These are phyloP conservation scores for Peromyscus eremicus DNA, from an alignment of 2,797 vertebrate genomes.

Conservation along the genomic window DNA sequence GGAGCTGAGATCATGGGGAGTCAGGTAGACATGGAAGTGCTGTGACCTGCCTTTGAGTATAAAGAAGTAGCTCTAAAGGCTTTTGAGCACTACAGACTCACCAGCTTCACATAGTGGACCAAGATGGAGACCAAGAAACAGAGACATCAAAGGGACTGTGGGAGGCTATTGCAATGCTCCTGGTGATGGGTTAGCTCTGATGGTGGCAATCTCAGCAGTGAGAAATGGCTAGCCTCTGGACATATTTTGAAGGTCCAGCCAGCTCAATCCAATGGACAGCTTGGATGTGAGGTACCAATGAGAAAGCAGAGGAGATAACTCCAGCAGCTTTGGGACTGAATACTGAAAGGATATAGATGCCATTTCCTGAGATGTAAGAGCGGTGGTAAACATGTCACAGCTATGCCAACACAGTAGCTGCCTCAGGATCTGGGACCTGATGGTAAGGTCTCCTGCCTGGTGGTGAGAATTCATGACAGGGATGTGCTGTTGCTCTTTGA, in stretches of 20 bases:
- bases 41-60: not conserved
- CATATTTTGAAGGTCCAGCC: not conserved
- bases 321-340: not conserved
- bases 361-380: not conserved
- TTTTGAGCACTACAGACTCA: not conserved
- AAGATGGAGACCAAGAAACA: not conserved
- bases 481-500: not conserved
- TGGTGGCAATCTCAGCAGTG: not conserved
- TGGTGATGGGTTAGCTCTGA: not conserved
- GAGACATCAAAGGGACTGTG: not conserved
- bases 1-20: not conserved
- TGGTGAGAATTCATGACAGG: not conserved
- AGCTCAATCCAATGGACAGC: not conserved
- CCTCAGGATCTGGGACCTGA: not conserved
- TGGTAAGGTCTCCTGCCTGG: not conserved
- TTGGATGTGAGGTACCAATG: not conserved
- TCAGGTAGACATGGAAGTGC: not conserved
- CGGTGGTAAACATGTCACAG: not conserved
- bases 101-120: accelerated
- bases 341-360: not conserved
- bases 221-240: not conserved
- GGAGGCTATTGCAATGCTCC: too few species aligned
- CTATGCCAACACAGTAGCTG: not conserved
- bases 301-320: not conserved
- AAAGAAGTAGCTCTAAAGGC: not conserved